Evolutionary conservation across 2,888 invertebrate genomes (phyloP), one percentile per base, ranked within the genome.

Genomic region (Monochamus alternatus): DNA sequence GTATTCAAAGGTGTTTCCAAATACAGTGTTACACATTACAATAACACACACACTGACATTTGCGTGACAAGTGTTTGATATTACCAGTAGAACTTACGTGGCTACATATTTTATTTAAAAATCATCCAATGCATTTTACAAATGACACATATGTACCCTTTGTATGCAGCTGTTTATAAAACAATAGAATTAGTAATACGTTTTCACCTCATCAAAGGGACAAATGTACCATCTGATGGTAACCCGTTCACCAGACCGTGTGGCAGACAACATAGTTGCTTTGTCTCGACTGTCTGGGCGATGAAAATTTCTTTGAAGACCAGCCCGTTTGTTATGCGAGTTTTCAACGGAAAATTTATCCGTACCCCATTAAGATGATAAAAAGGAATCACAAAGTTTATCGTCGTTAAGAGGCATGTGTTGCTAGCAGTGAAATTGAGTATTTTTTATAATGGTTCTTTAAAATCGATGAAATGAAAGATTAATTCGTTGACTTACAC

Each of bases 131-230:
- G 12, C 3, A 2, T 52, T 3, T 1, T 22, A 55, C 5, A 55
- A 55, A 14, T 55, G 55, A 55, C 55, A 55, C 55, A 55, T n/a
- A 22, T 0, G 22, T 22, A 14, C n/a, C 4, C 14, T 55, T 55
- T 22, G n/a, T 55, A 55, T 55, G 7, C 55, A n/a, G 55, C 55
- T n/a, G 55, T 47, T 12, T 47, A 22, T 55, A 55, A 55, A 55
- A 55, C 55, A 55, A 55, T 55, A 55, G 55, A 55, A 55, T 55
- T 55, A 55, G 5, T 55, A 55, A 55, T 55, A 14, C 55, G 55
- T n/a, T 14, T 55, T 55, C 55, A n/a, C 55, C 55, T 55, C 55
- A 55, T 55, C 14, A 55, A 51, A n/a, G 51, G 55, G 22, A 55
- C 22, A 55, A 12, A 55, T 55, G 55, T 14, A 55, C 14, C 55